Percentiles rank a stretch among this genome's conserved stretches.
Evolutionary conservation across 2,888 invertebrate genomes (phyloP).

Genomic region (Leptogaster cylindrica): DNA sequence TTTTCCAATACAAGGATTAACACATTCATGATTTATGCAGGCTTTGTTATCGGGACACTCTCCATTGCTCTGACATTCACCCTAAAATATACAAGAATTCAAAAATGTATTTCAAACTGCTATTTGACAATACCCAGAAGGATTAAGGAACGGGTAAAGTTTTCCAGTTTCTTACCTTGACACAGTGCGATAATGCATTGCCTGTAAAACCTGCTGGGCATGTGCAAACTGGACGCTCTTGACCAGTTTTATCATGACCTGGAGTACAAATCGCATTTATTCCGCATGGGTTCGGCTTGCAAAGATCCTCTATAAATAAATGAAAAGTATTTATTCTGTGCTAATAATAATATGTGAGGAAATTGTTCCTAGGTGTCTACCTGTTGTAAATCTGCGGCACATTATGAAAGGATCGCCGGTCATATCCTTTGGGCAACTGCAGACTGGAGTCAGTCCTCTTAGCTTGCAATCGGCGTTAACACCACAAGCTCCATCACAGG

Average conservation of each 20-base stretch:
- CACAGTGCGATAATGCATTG: constrained; percentile 75
- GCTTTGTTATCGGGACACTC: constrained; percentile 79
- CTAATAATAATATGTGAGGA: neutral
- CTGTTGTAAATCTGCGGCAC: constrained; percentile 81
- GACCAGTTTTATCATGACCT: constrained; percentile 80
- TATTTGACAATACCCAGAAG: too few species aligned
- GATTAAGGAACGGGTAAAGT: too few species aligned
- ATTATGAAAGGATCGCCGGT: constrained; percentile 84
- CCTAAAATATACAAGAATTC: constrained; percentile 61
- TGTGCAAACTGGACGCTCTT: constrained; percentile 85
- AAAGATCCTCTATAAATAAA: constrained; percentile 72
- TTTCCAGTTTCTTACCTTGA: constrained; percentile 61
- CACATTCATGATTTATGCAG: constrained; percentile 78
- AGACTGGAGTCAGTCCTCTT: constrained; percentile 79
- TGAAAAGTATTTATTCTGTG: too few species aligned
- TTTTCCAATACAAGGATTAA: constrained; percentile 78
- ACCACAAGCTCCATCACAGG: constrained; percentile 83
- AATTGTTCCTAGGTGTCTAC: constrained; percentile 63
- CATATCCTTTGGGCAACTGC: constrained; percentile 85
- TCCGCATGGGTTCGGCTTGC: constrained; percentile 88
- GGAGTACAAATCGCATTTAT: constrained; percentile 71
- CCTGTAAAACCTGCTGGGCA: constrained; percentile 80
- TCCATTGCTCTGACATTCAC: constrained; percentile 78
- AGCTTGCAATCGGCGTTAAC: constrained; percentile 80
- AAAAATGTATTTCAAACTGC: constrained; percentile 3